These are phyloP conservation scores for Bedellia somnulentella DNA, from an alignment of 2,888 invertebrate genomes.

Conservation along the genomic window DNA sequence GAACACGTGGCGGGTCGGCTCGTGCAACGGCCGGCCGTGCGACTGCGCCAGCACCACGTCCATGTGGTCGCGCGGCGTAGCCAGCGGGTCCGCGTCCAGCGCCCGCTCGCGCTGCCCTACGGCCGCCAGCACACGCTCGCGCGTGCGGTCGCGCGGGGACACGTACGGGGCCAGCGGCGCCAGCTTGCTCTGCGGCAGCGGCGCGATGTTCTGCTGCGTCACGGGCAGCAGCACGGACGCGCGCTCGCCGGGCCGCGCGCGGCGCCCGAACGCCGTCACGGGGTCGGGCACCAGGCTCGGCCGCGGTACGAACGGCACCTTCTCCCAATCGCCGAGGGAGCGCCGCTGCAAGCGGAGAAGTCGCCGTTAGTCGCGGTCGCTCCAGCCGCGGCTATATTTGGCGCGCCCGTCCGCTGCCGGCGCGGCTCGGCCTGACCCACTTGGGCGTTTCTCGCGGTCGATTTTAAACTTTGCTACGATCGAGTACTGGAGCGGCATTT, in stretches of 20 bases:
- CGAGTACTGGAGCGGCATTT: too few relatives aligned
- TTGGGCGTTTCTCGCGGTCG: background rate
- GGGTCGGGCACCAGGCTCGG: slow-evolving; percentile 84
- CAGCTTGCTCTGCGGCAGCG: slow-evolving; percentile 59
- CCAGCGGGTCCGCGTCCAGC: slow-evolving; percentile 60
- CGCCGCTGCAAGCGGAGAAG: slow-evolving; percentile 71
- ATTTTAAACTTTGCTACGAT: too few relatives aligned
- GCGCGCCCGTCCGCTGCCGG: slow-evolving; percentile 45
- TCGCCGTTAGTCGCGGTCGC: slow-evolving; percentile 54
- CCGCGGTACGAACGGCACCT: slow-evolving; percentile 83
- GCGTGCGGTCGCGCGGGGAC: slow-evolving; percentile 67
- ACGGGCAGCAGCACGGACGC: slow-evolving; percentile 53
- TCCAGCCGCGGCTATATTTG: slow-evolving; percentile 63
- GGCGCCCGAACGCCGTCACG: slow-evolving; percentile 80
- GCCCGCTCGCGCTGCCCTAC: slow-evolving; percentile 62
- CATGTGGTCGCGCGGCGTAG: slow-evolving; percentile 65
- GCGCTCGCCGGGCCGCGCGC: slow-evolving; percentile 51
- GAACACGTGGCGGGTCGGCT: slow-evolving; percentile 50
- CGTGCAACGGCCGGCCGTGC: slow-evolving; percentile 56
- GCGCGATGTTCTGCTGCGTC: slow-evolving; percentile 65
- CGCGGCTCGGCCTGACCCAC: slow-evolving; percentile 50
- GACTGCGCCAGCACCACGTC: slow-evolving; percentile 65
- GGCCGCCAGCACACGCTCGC: slow-evolving; percentile 62
- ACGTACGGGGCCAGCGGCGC: slow-evolving; percentile 69
- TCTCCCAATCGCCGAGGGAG: slow-evolving; percentile 81